Evolutionary conservation across 2,797 vertebrate genomes (phyloP).

Genomic region (Eospalax fontanierii): DNA sequence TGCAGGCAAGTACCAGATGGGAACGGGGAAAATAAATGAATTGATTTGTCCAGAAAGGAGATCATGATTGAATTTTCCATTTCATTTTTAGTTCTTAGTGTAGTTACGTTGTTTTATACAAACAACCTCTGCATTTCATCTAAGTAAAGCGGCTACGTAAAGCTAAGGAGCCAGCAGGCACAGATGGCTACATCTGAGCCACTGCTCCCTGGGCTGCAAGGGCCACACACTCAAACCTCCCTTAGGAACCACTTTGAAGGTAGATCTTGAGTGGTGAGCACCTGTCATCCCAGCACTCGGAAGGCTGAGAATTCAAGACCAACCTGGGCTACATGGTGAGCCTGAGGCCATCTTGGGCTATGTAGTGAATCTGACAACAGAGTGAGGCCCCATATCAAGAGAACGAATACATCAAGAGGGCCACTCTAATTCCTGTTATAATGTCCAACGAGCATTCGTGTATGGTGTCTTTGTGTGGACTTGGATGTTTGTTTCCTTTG

Average conservation of each 20-base stretch:
- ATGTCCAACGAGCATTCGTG: not conserved
- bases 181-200: slow-evolving; percentile 8
- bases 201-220: not conserved
- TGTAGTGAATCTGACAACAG: not conserved
- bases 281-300: not conserved
- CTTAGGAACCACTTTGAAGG: slow-evolving; percentile 44
- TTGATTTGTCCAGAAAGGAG: slow-evolving; percentile 79
- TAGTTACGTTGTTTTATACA: slow-evolving; percentile 65
- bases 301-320: not conserved
- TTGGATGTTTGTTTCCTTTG: not conserved
- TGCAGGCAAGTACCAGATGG: slow-evolving; percentile 82
- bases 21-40: slow-evolving; percentile 79
- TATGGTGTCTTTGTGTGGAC: not conserved
- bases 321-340: too few relatives aligned
- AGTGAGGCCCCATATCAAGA: not conserved
- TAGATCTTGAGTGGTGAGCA: not conserved
- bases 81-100: slow-evolving; percentile 79
- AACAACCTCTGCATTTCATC: slow-evolving; percentile 63
- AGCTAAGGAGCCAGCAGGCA: not conserved
- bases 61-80: slow-evolving; percentile 80
- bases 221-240: slow-evolving; percentile 6
- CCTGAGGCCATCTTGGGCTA: too few relatives aligned
- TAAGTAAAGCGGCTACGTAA: not conserved
- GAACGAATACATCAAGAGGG: not conserved
- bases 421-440: not conserved